A percentile compares a stretch with the other conserved stretches of the same genome.
Evolutionary conservation across 2,797 vertebrate species (phyloP).

Genomic region (Melanotaenia pygmaea): DNA sequence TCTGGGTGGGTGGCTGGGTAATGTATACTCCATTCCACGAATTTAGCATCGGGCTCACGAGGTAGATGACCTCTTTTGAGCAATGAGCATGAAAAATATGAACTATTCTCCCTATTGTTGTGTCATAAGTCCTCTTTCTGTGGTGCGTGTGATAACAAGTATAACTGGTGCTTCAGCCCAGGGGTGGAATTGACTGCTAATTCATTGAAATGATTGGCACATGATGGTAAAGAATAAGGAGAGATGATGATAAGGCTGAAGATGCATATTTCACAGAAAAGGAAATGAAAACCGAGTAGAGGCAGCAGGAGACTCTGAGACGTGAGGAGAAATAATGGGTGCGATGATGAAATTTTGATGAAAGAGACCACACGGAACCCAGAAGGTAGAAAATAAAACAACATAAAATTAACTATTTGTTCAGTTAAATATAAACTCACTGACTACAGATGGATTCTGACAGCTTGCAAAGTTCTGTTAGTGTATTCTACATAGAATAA

Average conservation of each 20-base stretch:
- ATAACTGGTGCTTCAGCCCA: slow-evolving; percentile 41
- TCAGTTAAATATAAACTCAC: slow-evolving; percentile 22
- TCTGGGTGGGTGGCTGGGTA: neutral
- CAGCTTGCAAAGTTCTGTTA: neutral
- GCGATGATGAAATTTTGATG: slow-evolving; percentile 34
- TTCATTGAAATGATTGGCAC: slow-evolving; percentile 49
- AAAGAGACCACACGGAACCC: slow-evolving; percentile 18
- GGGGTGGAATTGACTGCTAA: slow-evolving; percentile 28
- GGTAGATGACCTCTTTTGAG: slow-evolving; percentile 33
- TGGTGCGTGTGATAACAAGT: slow-evolving; percentile 59
- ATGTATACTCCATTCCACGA: slow-evolving; percentile 3
- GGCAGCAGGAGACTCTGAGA: slow-evolving; percentile 18
- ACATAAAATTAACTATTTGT: slow-evolving; percentile 26
- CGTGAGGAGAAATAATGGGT: slow-evolving; percentile 30
- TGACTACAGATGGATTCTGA: slow-evolving; percentile 21
- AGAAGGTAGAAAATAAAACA: neutral
- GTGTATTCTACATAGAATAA: neutral
- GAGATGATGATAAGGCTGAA: slow-evolving; percentile 33
- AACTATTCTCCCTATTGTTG: slow-evolving; percentile 41
- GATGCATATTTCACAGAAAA: slow-evolving; percentile 42
- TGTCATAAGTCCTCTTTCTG: slow-evolving; percentile 14
- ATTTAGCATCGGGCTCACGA: slow-evolving; percentile 10
- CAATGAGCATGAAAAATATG: slow-evolving; percentile 38
- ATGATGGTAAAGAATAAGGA: slow-evolving; percentile 3
- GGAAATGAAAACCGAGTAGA: slow-evolving; percentile 65